Percentiles rank a stretch among this genome's conserved stretches.
Evolutionary conservation across 2,797 vertebrate species (phyloP).

Genomic region (Ficedula albicollis): DNA sequence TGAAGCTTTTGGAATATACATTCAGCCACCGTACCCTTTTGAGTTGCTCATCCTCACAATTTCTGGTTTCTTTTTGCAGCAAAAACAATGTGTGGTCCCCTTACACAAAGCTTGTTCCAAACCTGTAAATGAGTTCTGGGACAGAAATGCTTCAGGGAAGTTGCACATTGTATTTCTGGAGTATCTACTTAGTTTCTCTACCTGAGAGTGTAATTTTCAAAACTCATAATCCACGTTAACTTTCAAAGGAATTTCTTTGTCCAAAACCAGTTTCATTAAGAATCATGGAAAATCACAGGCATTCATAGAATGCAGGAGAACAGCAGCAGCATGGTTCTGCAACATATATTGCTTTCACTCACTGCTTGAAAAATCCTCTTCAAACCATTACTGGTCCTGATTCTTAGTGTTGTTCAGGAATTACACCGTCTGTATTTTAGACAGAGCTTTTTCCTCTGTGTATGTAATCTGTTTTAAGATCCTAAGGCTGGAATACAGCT

Average conservation of each 20-base stretch:
- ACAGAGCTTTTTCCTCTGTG: neutral
- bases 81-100: neutral
- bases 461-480: neutral
- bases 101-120: neutral
- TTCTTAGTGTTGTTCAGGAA: neutral
- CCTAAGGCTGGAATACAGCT: neutral
- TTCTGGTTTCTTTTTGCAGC: neutral
- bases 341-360: neutral
- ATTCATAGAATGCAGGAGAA: neutral
- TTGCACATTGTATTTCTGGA: neutral
- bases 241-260: neutral
- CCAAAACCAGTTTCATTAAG: neutral
- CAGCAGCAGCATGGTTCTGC: neutral
- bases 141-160: neutral
- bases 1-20: neutral
- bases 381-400: neutral
- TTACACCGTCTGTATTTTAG: neutral
- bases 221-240: fast-evolving
- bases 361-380: neutral
- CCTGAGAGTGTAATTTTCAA: neutral
- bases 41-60: neutral
- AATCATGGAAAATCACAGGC: neutral
- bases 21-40: neutral
- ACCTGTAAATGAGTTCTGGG: neutral
- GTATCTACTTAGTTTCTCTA: neutral